Base-by-base conservation (phyloP, 2,113 vertebrate genomes). In the Erythrocebus patas region DNA sequence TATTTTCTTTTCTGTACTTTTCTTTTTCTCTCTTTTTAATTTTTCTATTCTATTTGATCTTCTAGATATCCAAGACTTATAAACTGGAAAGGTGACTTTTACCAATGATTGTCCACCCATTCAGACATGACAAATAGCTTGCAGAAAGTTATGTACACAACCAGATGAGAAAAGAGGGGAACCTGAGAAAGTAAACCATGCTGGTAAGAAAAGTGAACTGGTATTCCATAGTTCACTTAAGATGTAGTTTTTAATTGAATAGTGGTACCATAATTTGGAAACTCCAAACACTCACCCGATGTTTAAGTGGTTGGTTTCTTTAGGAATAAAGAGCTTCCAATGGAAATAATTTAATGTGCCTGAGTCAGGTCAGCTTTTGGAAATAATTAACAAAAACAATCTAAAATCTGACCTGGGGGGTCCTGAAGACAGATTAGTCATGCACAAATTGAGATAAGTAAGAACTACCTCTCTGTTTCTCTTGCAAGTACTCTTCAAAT, bases 361-460 rank as follows among this genome's bases (percentile, higher is more conserved):
- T 88, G 68, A 92, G 35, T 72, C 76, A 95, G 23, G 27, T 94
- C 16, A 68, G 18, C 20, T 91, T 92, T 80, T 52, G 14, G 13
- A 87, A 96, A 89, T 55, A 89, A 95, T 73, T 25, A 89, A 78
- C 9, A 96, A 78, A 97, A 95, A 73, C 45, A 14, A 84, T 50
- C 43, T 89, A 81, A 96, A 96, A 48, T 76, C 79, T 93, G 32
- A 80, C 30, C 12, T 27, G 35, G 13, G 27, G 35, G n/a, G 17
- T 88, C 32, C 13, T 50, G 5, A 50, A 90, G n/a, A 93, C 95
- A 82, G 20, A 89, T 59, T 50, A 80, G 52, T 50, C 75, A 50
- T 59, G 4, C 4, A 52, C n/a, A 73, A 20, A 30, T 52, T 83
- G 35, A 95, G 30, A 94, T 66, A 97, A 80, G 70, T 8, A 16